These are phyloP conservation scores for Oligia fasciuncula DNA, from an alignment of 2,888 invertebrate genomes.

Conservation along the genomic window DNA sequence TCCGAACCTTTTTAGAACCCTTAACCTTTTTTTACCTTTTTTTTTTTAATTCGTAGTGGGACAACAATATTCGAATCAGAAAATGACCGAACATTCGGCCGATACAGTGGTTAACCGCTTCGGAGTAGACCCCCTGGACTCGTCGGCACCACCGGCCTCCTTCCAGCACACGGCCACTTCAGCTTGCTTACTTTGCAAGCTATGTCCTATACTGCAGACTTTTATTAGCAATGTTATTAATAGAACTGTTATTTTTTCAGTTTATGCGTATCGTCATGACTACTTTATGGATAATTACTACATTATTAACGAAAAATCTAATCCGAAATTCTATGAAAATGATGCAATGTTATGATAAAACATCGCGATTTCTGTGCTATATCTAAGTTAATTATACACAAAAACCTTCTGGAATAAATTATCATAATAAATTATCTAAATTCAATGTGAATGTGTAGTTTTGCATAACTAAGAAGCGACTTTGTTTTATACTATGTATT, in stretches of 20 bases:
- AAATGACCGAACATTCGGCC: no score
- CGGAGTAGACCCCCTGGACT: no score
- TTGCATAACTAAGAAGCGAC: neutral
- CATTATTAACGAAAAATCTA: constrained; percentile 4
- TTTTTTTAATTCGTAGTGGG: no score
- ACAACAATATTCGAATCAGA: no score
- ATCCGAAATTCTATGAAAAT: neutral
- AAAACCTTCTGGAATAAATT: neutral
- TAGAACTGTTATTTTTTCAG: constrained; percentile 38
- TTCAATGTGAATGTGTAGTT: neutral
- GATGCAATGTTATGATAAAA: neutral
- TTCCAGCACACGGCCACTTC: neutral
- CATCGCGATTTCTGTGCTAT: neutral
- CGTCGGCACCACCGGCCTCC: neutral
- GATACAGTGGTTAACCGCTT: no score
- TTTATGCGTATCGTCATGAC: constrained; percentile 38
- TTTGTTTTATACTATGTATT: neutral
- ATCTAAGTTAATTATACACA: neutral
- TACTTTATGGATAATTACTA: constrained; percentile 48
- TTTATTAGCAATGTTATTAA: neutral
- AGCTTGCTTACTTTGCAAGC: neutral
- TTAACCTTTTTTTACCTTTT: no score
- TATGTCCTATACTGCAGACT: neutral
- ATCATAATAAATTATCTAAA: neutral
- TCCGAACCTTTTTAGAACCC: no score